Evolutionary conservation across 1,140 invertebrate species (phyloP).

Genomic region (Zaprionus vittiger): DNA sequence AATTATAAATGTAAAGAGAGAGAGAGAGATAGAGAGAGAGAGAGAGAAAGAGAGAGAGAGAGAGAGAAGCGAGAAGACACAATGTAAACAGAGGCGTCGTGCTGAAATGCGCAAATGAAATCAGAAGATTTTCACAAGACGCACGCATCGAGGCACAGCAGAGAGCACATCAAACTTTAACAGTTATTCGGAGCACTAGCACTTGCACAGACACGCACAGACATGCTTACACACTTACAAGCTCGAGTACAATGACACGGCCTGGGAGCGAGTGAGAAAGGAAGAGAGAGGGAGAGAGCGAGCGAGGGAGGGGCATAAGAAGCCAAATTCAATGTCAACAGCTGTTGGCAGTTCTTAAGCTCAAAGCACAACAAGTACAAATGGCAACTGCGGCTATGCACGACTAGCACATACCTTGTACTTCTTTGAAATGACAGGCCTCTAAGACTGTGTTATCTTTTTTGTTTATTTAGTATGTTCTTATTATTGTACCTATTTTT

Average conservation of each 20-base stretch:
- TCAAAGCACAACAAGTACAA: constrained; percentile 33
- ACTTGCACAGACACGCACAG: constrained; percentile 12
- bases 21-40: neutral
- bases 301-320: constrained; percentile 13
- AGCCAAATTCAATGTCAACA: constrained; percentile 77
- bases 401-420: neutral
- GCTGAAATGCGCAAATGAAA: constrained; percentile 74
- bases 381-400: neutral
- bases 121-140: constrained; percentile 77
- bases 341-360: constrained; percentile 72
- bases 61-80: neutral
- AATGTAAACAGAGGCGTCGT: constrained; percentile 55
- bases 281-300: constrained; percentile 11
- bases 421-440: neutral
- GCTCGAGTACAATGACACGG: constrained; percentile 37
- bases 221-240: constrained; percentile 1
- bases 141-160: constrained; percentile 55
- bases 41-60: neutral
- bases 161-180: constrained; percentile 20
- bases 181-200: constrained; percentile 21
- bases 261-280: constrained; percentile 1
- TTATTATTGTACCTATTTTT: no score
- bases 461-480: no score
- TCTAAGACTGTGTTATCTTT: no score
- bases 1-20: constrained; percentile 69